Evolutionary conservation across 2,888 invertebrate genomes (phyloP), one percentile per base, ranked within the genome.

Genomic region (Tribolium freemani): DNA sequence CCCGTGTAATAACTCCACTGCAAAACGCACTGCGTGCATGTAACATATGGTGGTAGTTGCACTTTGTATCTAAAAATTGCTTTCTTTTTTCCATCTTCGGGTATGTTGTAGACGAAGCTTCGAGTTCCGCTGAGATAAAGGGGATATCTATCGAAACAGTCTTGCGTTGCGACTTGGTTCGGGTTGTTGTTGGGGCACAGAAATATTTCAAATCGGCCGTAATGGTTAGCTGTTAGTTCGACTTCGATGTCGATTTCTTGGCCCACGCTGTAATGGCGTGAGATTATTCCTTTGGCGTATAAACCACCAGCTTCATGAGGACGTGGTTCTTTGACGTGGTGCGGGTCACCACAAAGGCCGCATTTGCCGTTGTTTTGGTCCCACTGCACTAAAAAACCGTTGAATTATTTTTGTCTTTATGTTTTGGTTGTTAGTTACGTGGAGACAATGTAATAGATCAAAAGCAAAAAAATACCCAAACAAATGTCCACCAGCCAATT

Each of bases 1-100:
- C 94, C 94, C 69, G 96, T 96, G 78, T 93, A 94, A 85, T 96
- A 97, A 69, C 93, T 95, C 97, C 97, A 97, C 83, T 96, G 96
- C n/a, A 97, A 84, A 3, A 97, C 94, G 82, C 97, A 97, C 80
- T 96, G 95, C 0, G 93, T 92, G 82, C 96, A 97, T 0, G 95
- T 95, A 1, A 97, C 85, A 80, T 93, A 95, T 0, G 94, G 89
- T 0, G 97, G 97, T 58, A 97, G 87, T 2, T 91, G 89, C 0
- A 96, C 94, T 75, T 91, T 89, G 84, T 95, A 95, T 68, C 91
- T 89, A 70, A 85, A 86, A 20, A 86, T 79, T 0, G 86, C 86
- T 69, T 87, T 87, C 78, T 86, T 87, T 69, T 83, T 84, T 3
- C 84, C 84, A 76, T 84, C 83, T 64, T 85, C 84, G 0, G 84